Percentiles rank a stretch among this genome's conserved stretches.
phyloP scores from a whole-genome alignment of 2,797 vertebrate species.

The Parauchenoglanis punctatus region DNA sequence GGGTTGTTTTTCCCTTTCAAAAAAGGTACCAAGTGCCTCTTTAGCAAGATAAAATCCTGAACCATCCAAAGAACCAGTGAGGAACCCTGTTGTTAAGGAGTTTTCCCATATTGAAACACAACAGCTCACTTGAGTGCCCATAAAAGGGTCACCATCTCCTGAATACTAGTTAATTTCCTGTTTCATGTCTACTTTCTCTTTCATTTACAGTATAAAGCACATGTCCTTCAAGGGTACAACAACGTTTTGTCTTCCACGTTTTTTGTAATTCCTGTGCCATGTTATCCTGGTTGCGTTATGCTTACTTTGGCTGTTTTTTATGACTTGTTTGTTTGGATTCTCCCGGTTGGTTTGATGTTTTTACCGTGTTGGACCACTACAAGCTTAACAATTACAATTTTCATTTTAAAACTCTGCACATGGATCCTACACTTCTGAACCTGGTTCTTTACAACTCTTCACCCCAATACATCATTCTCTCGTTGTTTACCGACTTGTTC shows the following conservation, averaged over 20 bases:
- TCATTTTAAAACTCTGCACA: neutral
- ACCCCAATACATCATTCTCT: neutral
- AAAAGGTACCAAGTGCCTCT: neutral
- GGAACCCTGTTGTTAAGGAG: neutral
- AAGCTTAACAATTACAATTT: neutral
- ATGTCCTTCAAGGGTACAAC: neutral
- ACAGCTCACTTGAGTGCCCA: neutral
- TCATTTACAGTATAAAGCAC: neutral
- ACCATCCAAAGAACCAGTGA: neutral
- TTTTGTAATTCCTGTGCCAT: neutral
- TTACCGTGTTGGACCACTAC: neutral
- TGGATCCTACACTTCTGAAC: neutral
- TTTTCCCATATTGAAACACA: neutral
- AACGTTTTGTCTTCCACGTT: neutral
- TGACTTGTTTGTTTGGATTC: neutral
- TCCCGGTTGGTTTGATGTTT: neutral
- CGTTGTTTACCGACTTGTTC: neutral
- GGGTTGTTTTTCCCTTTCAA: too few species aligned
- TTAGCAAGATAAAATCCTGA: neutral
- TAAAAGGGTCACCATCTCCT: neutral
- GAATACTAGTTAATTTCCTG: neutral
- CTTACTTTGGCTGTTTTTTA: neutral
- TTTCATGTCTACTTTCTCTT: neutral
- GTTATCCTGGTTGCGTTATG: neutral
- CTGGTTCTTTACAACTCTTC: neutral